A percentile compares a stretch with the other conserved stretches of the same genome.
Conservation (phyloP, 2,797 vertebrate species). For the Lithobates pipiens region DNA sequence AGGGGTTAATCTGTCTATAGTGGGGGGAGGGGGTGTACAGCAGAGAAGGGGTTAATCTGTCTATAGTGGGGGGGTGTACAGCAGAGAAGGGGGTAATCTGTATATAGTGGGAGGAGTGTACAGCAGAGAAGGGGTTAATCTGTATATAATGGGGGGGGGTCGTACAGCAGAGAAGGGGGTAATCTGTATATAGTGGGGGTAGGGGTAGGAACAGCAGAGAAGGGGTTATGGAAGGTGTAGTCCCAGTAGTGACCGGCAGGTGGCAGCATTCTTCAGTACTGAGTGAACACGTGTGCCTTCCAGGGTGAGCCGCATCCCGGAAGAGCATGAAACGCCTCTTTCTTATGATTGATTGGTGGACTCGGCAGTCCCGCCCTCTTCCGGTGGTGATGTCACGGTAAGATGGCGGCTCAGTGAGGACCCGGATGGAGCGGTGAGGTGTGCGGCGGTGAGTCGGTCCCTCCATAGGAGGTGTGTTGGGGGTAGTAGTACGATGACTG, state of each 20-base stretch:
- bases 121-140: neutral
- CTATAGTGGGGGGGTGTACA: neutral
- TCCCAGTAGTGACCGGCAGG: neutral
- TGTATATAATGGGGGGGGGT: no score
- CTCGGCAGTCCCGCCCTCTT: neutral
- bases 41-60: neutral
- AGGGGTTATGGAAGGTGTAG: neutral
- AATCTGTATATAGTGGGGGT: no score
- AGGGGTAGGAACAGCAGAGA: neutral
- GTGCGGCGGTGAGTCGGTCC: neutral
- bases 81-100: neutral
- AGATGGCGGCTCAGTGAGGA: conserved; percentile 12
- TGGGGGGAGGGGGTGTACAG: neutral
- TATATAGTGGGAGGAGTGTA: neutral
- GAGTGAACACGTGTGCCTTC: neutral
- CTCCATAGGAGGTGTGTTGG: neutral
- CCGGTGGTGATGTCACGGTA: neutral
- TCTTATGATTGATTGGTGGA: neutral
- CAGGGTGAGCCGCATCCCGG: neutral
- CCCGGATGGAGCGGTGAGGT: neutral
- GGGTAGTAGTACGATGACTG: neutral
- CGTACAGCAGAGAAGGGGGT: neutral
- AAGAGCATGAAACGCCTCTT: no score
- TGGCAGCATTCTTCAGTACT: neutral
- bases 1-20: neutral